Percentiles rank a stretch among this genome's conserved stretches.
Conservation (phyloP, 2,113 vertebrate genomes). For the Microtus richardsoni region DNA sequence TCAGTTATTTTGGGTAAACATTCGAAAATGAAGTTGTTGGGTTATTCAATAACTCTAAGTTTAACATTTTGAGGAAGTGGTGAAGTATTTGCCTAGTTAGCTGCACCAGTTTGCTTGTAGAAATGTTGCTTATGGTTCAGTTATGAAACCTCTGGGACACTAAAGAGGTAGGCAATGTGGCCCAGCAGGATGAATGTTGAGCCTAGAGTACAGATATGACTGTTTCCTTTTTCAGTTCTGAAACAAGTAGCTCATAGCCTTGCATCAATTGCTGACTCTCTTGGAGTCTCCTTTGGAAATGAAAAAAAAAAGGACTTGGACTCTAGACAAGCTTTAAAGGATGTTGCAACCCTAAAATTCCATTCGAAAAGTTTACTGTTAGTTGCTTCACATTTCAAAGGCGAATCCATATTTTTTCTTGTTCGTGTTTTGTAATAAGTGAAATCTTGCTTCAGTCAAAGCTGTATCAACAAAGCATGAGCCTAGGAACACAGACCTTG, state of each 20-base stretch:
- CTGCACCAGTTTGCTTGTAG: not conserved
- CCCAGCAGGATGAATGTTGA: not conserved
- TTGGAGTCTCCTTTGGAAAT: constrained; percentile 44
- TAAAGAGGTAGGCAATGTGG: constrained; percentile 9
- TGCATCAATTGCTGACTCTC: constrained; percentile 40
- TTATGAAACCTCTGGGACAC: constrained; percentile 22
- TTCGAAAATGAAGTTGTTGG: not conserved
- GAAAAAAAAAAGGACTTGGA: constrained; percentile 7
- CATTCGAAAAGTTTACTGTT: constrained; percentile 45
- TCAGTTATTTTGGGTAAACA: constrained; percentile 11
- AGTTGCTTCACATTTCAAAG: constrained; percentile 48
- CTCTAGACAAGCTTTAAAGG: not conserved
- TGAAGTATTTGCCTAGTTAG: not conserved
- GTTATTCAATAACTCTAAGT: not conserved
- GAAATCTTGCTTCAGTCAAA: constrained; percentile 56
- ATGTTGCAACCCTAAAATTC: constrained; percentile 32
- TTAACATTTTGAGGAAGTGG: constrained; percentile 19
- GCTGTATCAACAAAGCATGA: not conserved
- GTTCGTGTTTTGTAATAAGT: not conserved
- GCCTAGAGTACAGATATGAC: not conserved
- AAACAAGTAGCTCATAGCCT: constrained; percentile 12
- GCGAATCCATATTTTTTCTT: not conserved
- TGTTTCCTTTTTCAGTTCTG: not conserved
- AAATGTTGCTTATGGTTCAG: constrained; percentile 15
- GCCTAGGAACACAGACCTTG: constrained; percentile 3